phyloP scores from a whole-genome alignment of 2,888 invertebrate genomes.

The Megalurothrips usitatus region DNA sequence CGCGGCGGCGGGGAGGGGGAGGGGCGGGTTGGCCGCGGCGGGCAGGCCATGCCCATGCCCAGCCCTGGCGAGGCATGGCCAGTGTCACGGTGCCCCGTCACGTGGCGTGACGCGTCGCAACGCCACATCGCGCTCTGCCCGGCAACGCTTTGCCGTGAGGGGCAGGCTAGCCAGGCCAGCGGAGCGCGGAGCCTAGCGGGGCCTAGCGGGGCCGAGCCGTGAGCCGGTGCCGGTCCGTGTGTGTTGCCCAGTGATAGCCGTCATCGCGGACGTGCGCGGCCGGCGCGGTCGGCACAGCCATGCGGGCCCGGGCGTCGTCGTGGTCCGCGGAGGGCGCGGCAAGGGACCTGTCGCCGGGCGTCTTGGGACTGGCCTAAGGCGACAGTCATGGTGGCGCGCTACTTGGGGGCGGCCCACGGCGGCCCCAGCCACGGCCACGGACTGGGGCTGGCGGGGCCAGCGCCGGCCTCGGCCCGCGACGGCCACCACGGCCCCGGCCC shows the following conservation, averaged over 20 bases:
- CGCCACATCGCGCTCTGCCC: not conserved
- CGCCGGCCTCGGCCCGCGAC: not conserved
- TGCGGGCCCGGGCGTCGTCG: not conserved
- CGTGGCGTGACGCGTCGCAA: conserved; percentile 23
- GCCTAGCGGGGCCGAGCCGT: not conserved
- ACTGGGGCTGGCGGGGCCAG: not conserved
- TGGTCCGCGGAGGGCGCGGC: not conserved
- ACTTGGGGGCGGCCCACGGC: not conserved
- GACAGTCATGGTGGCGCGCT: not conserved
- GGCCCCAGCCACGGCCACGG: not conserved
- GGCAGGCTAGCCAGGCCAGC: not conserved
- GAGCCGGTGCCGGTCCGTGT: not conserved
- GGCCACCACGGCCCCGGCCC: not conserved
- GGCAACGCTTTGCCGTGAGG: no score
- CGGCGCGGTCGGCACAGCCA: no score
- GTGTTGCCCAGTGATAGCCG: not conserved
- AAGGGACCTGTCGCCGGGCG: not conserved
- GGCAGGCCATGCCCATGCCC: not conserved
- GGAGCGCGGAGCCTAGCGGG: not conserved
- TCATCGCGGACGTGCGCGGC: conserved; percentile 2
- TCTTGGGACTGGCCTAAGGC: not conserved
- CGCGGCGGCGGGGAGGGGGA: not conserved
- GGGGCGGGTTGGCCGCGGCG: not conserved
- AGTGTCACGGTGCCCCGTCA: conserved; percentile 15
- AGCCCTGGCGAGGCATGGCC: not conserved